A percentile compares a stretch with the other conserved stretches of the same genome.
phyloP scores from a whole-genome alignment of 1,140 invertebrate species.

The Leguminivora glycinivorella region DNA sequence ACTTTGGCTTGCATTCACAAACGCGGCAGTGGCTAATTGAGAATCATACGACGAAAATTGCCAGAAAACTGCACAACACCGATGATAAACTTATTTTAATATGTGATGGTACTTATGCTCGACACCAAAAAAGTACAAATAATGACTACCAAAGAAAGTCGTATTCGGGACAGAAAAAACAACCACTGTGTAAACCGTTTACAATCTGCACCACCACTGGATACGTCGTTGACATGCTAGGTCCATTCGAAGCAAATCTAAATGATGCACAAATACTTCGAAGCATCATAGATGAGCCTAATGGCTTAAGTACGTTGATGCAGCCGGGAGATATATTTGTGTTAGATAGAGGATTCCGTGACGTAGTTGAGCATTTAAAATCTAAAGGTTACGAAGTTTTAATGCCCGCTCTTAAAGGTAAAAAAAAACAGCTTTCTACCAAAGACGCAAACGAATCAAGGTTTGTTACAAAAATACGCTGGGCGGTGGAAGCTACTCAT shows the following conservation, averaged over 20 bases:
- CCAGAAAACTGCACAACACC: constrained; percentile 5
- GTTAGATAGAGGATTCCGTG: constrained; percentile 26
- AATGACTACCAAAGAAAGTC: constrained; percentile 14
- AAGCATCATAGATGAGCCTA: neutral
- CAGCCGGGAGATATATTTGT: constrained; percentile 23
- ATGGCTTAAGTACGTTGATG: neutral
- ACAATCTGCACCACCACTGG: neutral
- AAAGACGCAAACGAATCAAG: constrained; percentile 1
- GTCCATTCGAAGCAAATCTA: neutral
- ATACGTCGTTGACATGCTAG: constrained; percentile 5
- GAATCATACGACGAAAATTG: constrained; percentile 5
- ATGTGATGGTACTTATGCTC: neutral
- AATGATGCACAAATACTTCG: neutral
- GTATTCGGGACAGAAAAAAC: constrained; percentile 5
- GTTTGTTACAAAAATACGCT: constrained; percentile 15
- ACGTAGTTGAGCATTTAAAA: neutral
- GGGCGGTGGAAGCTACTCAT: constrained; percentile 1
- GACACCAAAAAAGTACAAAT: constrained; percentile 5
- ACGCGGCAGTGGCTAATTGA: constrained; percentile 10
- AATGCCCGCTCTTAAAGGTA: constrained; percentile 7
- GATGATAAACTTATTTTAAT: constrained; percentile 6
- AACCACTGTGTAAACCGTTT: neutral
- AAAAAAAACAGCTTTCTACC: constrained; percentile 1
- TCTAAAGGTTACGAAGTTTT: constrained; percentile 12
- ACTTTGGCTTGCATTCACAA: neutral